Evolutionary conservation across 2,888 invertebrate species (phyloP).

Genomic region (Bhutanitis thaidina): DNA sequence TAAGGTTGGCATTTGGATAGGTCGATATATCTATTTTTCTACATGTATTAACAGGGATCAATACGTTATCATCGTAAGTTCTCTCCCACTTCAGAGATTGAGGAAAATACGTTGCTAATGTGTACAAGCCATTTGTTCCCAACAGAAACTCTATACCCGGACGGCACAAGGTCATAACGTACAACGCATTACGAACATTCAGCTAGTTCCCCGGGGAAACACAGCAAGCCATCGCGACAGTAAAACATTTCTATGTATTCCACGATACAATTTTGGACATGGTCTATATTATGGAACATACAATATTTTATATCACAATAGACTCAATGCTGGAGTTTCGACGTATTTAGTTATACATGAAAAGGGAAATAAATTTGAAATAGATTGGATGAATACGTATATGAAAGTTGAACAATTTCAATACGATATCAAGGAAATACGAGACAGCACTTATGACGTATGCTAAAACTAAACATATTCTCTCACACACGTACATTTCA

Average conservation of each 20-base stretch:
- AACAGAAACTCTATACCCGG: constrained; percentile 3
- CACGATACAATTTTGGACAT: constrained; percentile 6
- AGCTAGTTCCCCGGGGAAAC: constrained; percentile 9
- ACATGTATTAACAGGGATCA: constrained; percentile 1
- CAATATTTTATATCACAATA: constrained; percentile 13
- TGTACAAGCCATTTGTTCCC: constrained; percentile 11
- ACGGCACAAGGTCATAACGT: constrained; percentile 4
- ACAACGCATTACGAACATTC: background rate
- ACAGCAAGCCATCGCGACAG: background rate
- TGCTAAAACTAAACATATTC: too few species aligned
- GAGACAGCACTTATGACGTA: too few species aligned
- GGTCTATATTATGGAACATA: constrained; percentile 4
- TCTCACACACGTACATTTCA: too few species aligned
- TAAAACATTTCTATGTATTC: constrained; percentile 12
- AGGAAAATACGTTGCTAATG: background rate
- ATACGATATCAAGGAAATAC: too few species aligned
- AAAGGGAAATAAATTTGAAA: constrained; percentile 8
- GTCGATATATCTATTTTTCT: too few species aligned
- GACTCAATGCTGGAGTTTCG: background rate
- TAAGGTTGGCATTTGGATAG: too few species aligned
- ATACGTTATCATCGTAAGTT: background rate
- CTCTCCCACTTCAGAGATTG: background rate
- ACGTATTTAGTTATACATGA: constrained; percentile 3
- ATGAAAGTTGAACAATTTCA: too few species aligned
- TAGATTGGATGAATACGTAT: background rate